Conservation (phyloP, 2,888 invertebrate genomes). For the Himalopsyche tibetana region DNA sequence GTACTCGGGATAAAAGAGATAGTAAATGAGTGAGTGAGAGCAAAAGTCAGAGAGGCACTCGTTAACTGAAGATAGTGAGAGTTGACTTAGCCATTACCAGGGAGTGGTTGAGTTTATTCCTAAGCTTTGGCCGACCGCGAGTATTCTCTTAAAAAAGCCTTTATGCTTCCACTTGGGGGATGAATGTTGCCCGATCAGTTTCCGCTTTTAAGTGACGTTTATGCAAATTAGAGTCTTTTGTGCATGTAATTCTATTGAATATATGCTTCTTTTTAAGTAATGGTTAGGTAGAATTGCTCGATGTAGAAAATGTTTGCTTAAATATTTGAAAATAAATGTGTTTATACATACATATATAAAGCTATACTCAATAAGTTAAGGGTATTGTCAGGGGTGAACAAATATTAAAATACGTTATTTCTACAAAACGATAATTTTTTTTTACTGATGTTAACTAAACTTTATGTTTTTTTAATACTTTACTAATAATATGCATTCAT, state of each 20-base stretch:
- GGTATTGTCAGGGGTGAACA: too few species aligned
- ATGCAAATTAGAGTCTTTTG: conserved; percentile 12
- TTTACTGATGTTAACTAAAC: too few species aligned
- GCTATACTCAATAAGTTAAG: too few species aligned
- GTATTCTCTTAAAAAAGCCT: conserved; percentile 9
- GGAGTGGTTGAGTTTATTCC: conserved; percentile 9
- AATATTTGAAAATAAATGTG: too few species aligned
- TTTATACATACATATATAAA: too few species aligned
- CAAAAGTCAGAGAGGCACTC: conserved; percentile 54
- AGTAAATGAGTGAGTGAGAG: conserved; percentile 41
- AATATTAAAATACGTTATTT: too few species aligned
- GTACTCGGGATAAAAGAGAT: conserved; percentile 43
- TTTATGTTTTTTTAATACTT: too few species aligned
- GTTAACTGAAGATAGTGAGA: conserved; percentile 60
- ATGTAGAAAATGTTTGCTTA: too few species aligned
- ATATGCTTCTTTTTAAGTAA: neutral
- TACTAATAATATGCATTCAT: too few species aligned
- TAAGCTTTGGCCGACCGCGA: neutral
- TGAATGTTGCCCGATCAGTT: neutral
- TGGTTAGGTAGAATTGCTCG: neutral
- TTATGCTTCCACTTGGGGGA: conserved; percentile 16
- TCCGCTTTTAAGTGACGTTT: conserved; percentile 13
- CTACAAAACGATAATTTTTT: too few species aligned
- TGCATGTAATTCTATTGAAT: neutral
- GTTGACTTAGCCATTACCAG: conserved; percentile 61